Evolutionary conservation across 2,113 vertebrate genomes (phyloP), one percentile per base, ranked within the genome.

Genomic region (Myotis lucifugus): DNA sequence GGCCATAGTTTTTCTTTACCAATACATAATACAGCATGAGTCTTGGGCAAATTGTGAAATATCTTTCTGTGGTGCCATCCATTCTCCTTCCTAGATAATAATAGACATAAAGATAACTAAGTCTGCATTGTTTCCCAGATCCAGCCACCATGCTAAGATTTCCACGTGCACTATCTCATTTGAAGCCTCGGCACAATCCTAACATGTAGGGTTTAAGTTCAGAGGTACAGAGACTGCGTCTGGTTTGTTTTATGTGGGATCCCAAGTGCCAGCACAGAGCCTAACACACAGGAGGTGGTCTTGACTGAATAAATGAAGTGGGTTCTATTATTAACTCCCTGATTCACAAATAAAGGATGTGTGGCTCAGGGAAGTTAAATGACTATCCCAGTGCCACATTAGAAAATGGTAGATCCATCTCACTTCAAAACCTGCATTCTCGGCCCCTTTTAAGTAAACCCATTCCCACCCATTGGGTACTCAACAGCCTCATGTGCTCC

Each of bases 1-100:
- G 56, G 17, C 3, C 40, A 61, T 6, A 37, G 18, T 42, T 96
- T 94, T 88, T 70, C 29, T 92, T 96, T 85, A 72, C 40, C 27
- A 50, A 61, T 89, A 37, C 27, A 42, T 56, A 74, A 74, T 32
- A 74, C 9, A 67, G 50, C 14, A 73, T 17, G 27, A 91, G 14
- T 87, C 70, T 81, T 74, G 29, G 32, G 32, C 34, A 96, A 94
- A 74, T 78, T 85, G 40, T 77, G 64, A 82, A 87, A 92, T 92
- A 92, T 32, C 25, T 64, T 91, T 95, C 27, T 88, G 42, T 64
- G 32, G 15, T 93, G 40, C 21, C 56, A 79, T 82, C 32, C 34
- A 61, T 72, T 15, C 25, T 93, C 8, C 54, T 96, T 90, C 61
- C 66, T 92, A 42, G 52, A 46, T 95, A 87, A 67, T 66, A 95